These are phyloP conservation scores for Pseudococcus viburni DNA, from an alignment of 2,888 invertebrate species.

Conservation along the genomic window DNA sequence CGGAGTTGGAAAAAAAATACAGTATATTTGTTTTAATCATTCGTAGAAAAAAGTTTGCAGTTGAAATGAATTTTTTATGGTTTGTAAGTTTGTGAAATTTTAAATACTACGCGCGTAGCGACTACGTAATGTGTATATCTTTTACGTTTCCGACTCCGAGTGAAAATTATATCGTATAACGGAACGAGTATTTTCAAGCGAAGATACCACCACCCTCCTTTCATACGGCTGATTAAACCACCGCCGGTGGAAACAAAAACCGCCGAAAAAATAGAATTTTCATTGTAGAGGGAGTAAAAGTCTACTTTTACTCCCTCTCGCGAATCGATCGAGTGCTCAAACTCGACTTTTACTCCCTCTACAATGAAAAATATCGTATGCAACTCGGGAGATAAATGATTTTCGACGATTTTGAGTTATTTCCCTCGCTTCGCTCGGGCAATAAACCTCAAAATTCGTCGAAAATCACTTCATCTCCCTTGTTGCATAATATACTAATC, in stretches of 20 bases:
- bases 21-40: constrained; percentile 43
- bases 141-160: not conserved
- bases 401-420: too few relatives aligned
- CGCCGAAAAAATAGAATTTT: not conserved
- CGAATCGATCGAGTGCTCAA: too few relatives aligned
- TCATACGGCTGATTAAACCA: not conserved
- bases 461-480: too few relatives aligned
- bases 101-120: constrained; percentile 4
- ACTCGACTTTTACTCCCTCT: too few relatives aligned
- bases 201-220: not conserved
- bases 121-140: not conserved
- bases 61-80: constrained; percentile 50
- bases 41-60: constrained; percentile 33
- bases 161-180: not conserved
- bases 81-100: constrained; percentile 23
- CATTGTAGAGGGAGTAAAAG: too few relatives aligned
- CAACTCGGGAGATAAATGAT: too few relatives aligned
- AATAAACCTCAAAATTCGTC: too few relatives aligned
- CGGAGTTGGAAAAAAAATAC: not conserved
- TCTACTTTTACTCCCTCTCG: too few relatives aligned
- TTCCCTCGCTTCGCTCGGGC: too few relatives aligned
- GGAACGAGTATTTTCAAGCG: not conserved
- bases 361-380: too few relatives aligned
- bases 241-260: not conserved
- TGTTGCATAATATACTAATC: too few relatives aligned